Evolutionary conservation across 92 coral and sea anemone species (phyloP), one percentile per base, ranked within the genome.

Genomic region (Porites divaricata): DNA sequence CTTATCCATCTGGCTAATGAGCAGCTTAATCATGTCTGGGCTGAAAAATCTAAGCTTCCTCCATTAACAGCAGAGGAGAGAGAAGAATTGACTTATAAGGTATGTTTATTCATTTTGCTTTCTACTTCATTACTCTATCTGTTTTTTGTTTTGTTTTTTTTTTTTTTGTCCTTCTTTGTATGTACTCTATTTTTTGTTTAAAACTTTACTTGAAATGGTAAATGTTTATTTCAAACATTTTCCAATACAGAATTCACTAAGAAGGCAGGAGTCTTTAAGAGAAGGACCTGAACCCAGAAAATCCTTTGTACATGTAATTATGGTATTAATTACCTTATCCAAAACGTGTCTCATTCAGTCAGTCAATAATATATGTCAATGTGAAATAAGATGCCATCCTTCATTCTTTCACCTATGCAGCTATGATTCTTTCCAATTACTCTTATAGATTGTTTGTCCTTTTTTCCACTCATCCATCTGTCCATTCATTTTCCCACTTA

Each of bases 1-100:
- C 95, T 94, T 14, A 92, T 94, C 69, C 88, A 80, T 53, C 70
- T 94, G 45, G 98, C 98, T 1, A 89, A 88, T 24, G 94, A 92
- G 9, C 98, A 94, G 81, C 87, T 94, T 15, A 75, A 79, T 61
- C 87, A 85, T 72, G 90, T 94, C 16, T 67, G 69, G 19, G 51
- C 80, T 62, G 98, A 94, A 78, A 91, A 89, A 80, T 88, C 87
- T 63, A 88, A 81, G 19, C 79, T 94, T 10, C 87, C 93, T 24
- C 74, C 86, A 41, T 48, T 87, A 50, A 49, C 81, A 28, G 17
- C 81, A 9, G 83, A 77, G 14, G 93, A 94, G 70, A 82, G 79
- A 19, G 48, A 49, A 48, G 79, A 73, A 15, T 2, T 81, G 4
- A 72, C 19, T 72, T 51, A 12, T 16, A 72, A 10, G 86, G 86